These are phyloP conservation scores for crab-eating macaque (Macaca fascicularis) DNA, from an alignment of 2,113 vertebrate genomes.

Conservation along the genomic window DNA sequence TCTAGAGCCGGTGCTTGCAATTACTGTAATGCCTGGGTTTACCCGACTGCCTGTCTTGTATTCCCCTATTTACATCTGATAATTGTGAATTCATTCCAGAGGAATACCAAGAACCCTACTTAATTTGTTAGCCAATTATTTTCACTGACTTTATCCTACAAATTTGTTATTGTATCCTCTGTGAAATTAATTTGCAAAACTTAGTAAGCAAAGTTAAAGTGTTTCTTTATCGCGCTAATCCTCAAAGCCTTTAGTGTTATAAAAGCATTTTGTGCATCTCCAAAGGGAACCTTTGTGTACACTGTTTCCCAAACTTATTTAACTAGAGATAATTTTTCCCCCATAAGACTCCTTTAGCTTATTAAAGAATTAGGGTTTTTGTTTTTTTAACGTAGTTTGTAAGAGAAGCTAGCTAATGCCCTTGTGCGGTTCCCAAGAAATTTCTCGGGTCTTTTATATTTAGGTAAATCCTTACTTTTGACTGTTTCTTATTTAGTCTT, in stretches of 20 bases:
- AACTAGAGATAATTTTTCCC: background rate
- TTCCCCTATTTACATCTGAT: background rate
- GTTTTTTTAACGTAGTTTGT: slow-evolving; percentile 9
- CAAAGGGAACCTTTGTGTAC: background rate
- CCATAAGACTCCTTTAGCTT: background rate
- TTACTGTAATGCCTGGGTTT: background rate
- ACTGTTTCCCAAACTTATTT: background rate
- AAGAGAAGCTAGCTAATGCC: background rate
- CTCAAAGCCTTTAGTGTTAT: background rate
- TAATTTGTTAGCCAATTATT: background rate
- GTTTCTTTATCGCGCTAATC: background rate
- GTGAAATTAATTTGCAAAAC: background rate
- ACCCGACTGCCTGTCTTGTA: background rate
- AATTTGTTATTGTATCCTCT: background rate
- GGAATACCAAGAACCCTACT: background rate
- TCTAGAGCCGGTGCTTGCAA: background rate
- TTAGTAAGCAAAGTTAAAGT: background rate
- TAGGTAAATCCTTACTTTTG: background rate
- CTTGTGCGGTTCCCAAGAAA: background rate
- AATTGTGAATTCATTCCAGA: background rate
- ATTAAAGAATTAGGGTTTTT: background rate
- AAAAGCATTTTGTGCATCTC: background rate
- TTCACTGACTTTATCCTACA: background rate
- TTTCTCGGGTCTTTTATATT: background rate
- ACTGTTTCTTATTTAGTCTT: background rate